Evolutionary conservation across 2,113 vertebrate species (phyloP), one percentile per base, ranked within the genome.

Genomic region (Alces alces): DNA sequence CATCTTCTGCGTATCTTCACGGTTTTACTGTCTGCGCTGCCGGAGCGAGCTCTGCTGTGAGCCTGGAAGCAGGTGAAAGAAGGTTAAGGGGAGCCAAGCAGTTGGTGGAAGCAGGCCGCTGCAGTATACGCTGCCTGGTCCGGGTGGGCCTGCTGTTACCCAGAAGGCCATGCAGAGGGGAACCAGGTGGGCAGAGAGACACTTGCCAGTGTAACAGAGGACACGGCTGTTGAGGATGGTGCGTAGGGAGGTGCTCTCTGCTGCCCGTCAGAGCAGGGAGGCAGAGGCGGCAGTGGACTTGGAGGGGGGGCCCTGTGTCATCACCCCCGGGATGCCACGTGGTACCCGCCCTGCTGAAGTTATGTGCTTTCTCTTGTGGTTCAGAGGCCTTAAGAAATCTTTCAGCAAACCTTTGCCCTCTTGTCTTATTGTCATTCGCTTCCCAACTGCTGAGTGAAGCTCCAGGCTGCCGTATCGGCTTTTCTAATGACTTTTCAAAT

Each of bases 101-200:
- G 21, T 11, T 76, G 55, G 54, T 19, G 23, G 64, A 39, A 33
- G 43, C 50, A 14, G 86, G 33, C 45, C 6, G 17, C 9, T 27
- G 39, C 2, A 0, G n/a, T 7, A 2, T 3, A 12, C 13, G 1
- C 3, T 5, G 6, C 17, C 0, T 0, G 12, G 5, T 19, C 52
- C 4, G 0, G 0, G 0, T 0, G 36, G 2, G 4, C 61, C 54
- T 15, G 73, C 27, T 12, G 27, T 6, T 1, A 3, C 83, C 21
- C 23, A 0, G 13, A 45, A 4, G 11, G 43, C 43, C 23, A 23
- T 36, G 52, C 15, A 0, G n/a, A 13, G 64, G 57, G 2, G 55
- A 43, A 5, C 43, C 21, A 0, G 16, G 2, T 15, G 6, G 8
- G 11, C 27, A 16, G 4, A 43, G 36, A 50, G 33, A 47, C 0